Evolutionary conservation across 2,797 vertebrate species (phyloP).

Genomic region (Stomatorhinus walkeri): DNA sequence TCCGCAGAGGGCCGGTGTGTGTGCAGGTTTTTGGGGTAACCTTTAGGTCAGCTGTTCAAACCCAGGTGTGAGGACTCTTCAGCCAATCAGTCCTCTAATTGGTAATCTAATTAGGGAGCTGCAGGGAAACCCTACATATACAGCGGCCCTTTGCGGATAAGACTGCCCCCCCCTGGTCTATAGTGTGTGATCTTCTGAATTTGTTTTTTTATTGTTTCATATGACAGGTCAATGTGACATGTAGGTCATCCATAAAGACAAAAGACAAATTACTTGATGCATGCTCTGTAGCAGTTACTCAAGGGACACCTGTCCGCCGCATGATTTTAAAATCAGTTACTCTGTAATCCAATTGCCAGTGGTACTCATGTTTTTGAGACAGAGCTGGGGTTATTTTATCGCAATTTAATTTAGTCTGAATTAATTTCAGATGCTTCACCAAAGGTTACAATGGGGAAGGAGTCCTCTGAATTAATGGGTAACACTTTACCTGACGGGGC

Average conservation of each 20-base stretch:
- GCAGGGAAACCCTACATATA: too few relatives aligned
- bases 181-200: background rate
- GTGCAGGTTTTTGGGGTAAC: too few relatives aligned
- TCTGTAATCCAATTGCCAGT: conserved; percentile 11
- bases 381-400: background rate
- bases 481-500: background rate
- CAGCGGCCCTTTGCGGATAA: too few relatives aligned
- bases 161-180: background rate
- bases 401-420: conserved; percentile 18
- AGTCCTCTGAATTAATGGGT: background rate
- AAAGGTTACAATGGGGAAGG: background rate
- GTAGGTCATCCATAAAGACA: background rate
- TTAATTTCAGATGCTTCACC: background rate
- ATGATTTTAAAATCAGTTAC: background rate
- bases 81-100: too few relatives aligned
- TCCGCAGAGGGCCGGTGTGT: too few relatives aligned
- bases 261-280: background rate
- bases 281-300: background rate
- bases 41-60: too few relatives aligned
- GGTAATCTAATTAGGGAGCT: too few relatives aligned
- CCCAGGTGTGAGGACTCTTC: too few relatives aligned
- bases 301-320: background rate
- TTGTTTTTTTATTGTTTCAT: background rate
- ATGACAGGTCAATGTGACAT: background rate
- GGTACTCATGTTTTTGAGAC: conserved; percentile 15